Evolutionary conservation across 2,113 vertebrate genomes (phyloP), one percentile per base, ranked within the genome.

Genomic region (Thunnus maccoyii): DNA sequence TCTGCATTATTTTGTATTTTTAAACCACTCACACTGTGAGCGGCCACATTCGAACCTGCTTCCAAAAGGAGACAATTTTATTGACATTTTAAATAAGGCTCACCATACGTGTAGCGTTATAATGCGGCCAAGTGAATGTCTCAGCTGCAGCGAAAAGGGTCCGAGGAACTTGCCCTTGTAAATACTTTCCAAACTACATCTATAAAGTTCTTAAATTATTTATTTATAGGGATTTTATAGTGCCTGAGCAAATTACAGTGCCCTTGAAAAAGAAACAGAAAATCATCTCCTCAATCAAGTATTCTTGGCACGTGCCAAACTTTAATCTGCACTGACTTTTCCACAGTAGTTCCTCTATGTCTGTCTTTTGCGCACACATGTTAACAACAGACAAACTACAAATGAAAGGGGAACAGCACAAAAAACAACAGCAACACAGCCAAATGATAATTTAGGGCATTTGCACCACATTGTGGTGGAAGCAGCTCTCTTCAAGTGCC

Each of bases 121-220:
- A 74, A 79, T 64, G 82, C 64, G 66, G 73, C 85, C 55, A 80
- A 84, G 17, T n/a, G 63, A 63, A 30, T 13, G 51, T 55, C 74
- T 66, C 68, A 52, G 36, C 68, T 12, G 63, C 51, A 81, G 75
- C 52, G 63, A 54, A 76, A 82, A 30, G 60, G 44, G 82, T 83
- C 78, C 10, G 25, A 85, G 72, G 30, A 86, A 72, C 75, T 82
- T 76, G 73, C 51, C 64, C 76, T 87, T 86, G 89, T 86, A 92
- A 91, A 93, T 91, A 91, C 80, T 94, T 95, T 93, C 91, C 86
- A 85, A 92, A 86, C 88, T 88, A 78, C 76, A 81, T 84, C 76
- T 74, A 81, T 82, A 69, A 92, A 91, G 36, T 83, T 86, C 77
- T 83, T 85, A 56, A 84, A 86, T 91, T 84, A 93, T 93, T 94